phyloP scores from a whole-genome alignment of 2,797 vertebrate species.

The Pogonophryne albipinna region DNA sequence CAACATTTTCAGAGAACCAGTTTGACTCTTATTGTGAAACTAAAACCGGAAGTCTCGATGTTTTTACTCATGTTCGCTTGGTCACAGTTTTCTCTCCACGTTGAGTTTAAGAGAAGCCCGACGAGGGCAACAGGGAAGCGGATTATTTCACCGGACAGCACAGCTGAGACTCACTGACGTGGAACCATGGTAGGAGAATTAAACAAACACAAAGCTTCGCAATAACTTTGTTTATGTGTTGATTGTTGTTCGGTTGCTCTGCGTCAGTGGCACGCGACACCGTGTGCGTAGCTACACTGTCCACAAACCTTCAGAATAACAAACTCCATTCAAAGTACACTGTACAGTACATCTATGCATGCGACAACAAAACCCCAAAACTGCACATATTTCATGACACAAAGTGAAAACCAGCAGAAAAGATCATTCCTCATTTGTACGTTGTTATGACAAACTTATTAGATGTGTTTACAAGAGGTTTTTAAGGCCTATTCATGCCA shows the following conservation, averaged over 20 bases:
- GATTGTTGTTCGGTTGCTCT: rapidly evolving
- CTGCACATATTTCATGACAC: rapidly evolving
- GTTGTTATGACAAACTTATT: neutral
- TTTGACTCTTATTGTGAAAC: slow-evolving; percentile 36
- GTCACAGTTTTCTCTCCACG: slow-evolving; percentile 16
- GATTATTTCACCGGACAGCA: slow-evolving; percentile 18
- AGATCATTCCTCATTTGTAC: neutral
- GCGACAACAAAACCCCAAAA: rapidly evolving
- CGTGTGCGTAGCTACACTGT: neutral
- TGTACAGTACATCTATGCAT: rapidly evolving
- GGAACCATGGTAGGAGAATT: slow-evolving; percentile 75
- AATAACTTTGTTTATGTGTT: neutral
- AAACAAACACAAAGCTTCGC: neutral
- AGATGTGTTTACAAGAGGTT: neutral
- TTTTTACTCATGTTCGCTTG: rapidly evolving
- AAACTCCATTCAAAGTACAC: neutral
- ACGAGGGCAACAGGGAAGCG: slow-evolving; percentile 12
- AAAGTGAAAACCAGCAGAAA: neutral
- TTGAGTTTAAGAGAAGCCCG: slow-evolving; percentile 12
- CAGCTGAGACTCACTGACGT: slow-evolving; percentile 40
- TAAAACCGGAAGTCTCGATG: neutral
- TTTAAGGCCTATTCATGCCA: neutral
- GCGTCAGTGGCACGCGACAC: neutral
- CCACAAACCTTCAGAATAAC: neutral
- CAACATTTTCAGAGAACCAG: neutral